phyloP scores from a whole-genome alignment of 1,140 invertebrate species.

The Temnothorax nylanderi region DNA sequence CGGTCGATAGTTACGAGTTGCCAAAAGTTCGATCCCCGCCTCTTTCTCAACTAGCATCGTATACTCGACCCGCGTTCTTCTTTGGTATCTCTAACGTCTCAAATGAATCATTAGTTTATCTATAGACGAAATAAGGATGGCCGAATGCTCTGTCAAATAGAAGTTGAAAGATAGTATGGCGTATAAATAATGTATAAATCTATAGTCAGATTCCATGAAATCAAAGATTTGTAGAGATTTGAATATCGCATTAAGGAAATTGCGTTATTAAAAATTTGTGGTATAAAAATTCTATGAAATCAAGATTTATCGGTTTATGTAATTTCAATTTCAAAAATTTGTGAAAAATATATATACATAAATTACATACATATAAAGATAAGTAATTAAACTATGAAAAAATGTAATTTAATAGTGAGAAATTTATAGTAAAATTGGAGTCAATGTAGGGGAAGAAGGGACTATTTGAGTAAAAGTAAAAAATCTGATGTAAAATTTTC shows the following conservation, averaged over 20 bases:
- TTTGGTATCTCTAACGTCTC: conserved; percentile 28
- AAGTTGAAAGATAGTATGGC: not conserved
- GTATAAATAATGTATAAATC: not conserved
- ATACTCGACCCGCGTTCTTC: conserved; percentile 3
- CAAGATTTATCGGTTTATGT: not conserved
- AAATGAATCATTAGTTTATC: conserved; percentile 39
- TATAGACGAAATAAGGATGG: not conserved
- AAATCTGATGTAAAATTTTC: too few relatives aligned
- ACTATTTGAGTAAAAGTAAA: too few relatives aligned
- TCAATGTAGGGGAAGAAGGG: too few relatives aligned
- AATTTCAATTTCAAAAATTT: not conserved
- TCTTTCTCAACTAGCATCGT: not conserved
- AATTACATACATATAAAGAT: too few relatives aligned
- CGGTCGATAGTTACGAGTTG: conserved; percentile 74
- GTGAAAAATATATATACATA: not conserved
- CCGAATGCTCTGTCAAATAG: not conserved
- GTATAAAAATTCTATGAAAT: not conserved
- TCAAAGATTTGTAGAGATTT: not conserved
- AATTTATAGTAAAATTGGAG: not conserved
- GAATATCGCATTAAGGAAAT: not conserved
- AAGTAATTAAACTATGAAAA: not conserved
- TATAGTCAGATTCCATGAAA: not conserved
- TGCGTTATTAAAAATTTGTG: not conserved
- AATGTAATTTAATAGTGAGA: not conserved
- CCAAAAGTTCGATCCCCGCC: conserved; percentile 71